These are phyloP conservation scores for Camelus dromedarius DNA, from an alignment of 2,113 vertebrate species.

Conservation along the genomic window DNA sequence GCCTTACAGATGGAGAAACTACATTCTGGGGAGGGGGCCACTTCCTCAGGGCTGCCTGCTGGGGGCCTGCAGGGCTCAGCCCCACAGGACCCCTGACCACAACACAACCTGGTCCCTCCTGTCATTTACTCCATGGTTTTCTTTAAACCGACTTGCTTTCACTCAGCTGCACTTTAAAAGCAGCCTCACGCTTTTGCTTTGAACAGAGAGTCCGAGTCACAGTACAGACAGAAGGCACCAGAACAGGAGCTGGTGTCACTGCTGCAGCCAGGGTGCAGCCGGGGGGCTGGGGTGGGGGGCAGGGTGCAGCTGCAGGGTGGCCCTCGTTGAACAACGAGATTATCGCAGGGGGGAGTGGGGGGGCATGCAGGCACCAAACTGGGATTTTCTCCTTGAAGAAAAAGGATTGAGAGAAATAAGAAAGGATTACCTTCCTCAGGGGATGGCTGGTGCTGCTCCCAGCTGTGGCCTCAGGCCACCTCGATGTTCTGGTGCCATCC, in stretches of 20 bases:
- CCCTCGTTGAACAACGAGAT: conserved; percentile 18
- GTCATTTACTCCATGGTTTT: neutral
- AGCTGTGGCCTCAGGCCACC: neutral
- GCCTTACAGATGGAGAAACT: neutral
- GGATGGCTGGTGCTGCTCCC: neutral
- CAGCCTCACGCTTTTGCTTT: neutral
- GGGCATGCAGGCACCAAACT: neutral
- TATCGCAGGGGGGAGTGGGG: neutral
- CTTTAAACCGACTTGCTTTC: neutral
- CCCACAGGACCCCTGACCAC: rapidly evolving
- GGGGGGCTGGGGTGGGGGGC: neutral
- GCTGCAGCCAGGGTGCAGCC: neutral
- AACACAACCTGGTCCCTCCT: neutral
- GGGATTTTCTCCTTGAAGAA: conserved; percentile 57
- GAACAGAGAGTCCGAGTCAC: neutral
- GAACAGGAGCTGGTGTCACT: neutral
- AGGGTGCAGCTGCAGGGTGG: neutral
- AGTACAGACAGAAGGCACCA: neutral
- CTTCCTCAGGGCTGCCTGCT: neutral
- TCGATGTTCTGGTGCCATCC: neutral
- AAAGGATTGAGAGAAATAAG: conserved; percentile 25
- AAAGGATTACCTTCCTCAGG: neutral
- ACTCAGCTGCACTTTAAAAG: neutral
- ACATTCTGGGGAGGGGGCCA: neutral
- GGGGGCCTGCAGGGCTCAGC: neutral